Percentiles rank a stretch among this genome's conserved stretches.
phyloP scores from a whole-genome alignment of 2,113 vertebrate species.

The Lanius collurio region DNA sequence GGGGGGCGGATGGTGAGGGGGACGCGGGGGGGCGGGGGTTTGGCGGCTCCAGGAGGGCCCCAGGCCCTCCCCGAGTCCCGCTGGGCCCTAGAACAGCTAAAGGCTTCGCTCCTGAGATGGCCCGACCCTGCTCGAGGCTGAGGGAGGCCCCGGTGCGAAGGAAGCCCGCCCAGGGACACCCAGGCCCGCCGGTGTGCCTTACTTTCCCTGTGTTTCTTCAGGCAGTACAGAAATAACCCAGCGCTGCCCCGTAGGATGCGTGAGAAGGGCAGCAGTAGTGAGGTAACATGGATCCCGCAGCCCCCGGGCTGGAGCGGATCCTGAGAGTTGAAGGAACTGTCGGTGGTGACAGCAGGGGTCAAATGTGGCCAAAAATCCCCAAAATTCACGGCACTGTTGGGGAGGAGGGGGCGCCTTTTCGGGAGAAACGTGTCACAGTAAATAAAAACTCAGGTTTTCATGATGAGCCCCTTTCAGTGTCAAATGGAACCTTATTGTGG shows the following conservation, averaged over 20 bases:
- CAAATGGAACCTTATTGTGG: background rate
- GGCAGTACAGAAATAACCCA: background rate
- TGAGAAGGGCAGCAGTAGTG: background rate
- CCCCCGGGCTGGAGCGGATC: background rate
- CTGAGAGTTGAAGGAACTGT: background rate
- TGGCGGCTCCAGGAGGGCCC: rapidly evolving
- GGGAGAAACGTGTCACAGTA: background rate
- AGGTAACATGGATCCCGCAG: background rate
- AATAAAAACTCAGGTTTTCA: background rate
- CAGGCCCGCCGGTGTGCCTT: background rate
- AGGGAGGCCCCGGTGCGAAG: no score
- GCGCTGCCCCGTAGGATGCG: background rate
- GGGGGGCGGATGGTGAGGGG: background rate
- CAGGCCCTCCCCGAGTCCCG: no score
- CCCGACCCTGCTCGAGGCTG: no score
- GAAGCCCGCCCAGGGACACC: no score
- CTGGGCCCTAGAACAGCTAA: rapidly evolving
- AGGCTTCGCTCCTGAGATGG: rapidly evolving
- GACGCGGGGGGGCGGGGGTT: rapidly evolving
- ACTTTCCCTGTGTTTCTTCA: background rate
- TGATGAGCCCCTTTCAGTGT: background rate
- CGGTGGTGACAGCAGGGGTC: background rate
- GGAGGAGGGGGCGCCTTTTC: background rate
- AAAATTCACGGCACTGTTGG: background rate
- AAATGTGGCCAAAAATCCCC: background rate